phyloP scores from a whole-genome alignment of 1,140 invertebrate genomes.

The Eueides isabella region DNA sequence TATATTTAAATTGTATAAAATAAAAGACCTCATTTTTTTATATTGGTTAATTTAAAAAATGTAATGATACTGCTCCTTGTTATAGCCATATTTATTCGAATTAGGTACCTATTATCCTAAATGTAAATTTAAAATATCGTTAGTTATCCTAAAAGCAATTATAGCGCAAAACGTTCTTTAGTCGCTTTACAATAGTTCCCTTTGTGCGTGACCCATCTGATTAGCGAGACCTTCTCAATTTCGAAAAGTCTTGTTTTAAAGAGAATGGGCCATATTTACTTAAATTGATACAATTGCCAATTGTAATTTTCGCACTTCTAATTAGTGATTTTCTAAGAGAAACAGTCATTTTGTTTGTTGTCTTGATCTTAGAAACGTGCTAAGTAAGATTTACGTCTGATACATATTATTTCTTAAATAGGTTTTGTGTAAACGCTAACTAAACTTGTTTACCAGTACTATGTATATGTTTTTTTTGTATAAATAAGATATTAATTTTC shows the following conservation, averaged over 20 bases:
- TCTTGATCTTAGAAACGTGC: slow-evolving; percentile 3
- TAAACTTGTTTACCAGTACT: too few species aligned
- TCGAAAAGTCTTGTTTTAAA: slow-evolving; percentile 43
- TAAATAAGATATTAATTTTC: too few species aligned
- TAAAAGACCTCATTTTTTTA: too few species aligned
- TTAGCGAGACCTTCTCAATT: slow-evolving; percentile 49
- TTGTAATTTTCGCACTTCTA: slow-evolving; percentile 38
- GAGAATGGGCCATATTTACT: slow-evolving; percentile 40
- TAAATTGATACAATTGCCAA: slow-evolving; percentile 37
- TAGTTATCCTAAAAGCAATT: slow-evolving; percentile 31
- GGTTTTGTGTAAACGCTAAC: background rate
- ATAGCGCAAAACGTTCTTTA: slow-evolving; percentile 33
- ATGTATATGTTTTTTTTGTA: too few species aligned
- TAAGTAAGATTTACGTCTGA: background rate
- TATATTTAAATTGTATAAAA: background rate
- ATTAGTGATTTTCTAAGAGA: slow-evolving; percentile 35
- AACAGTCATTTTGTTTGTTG: slow-evolving; percentile 23
- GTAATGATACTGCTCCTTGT: background rate
- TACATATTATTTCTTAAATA: background rate
- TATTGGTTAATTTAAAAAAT: too few species aligned
- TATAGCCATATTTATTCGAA: background rate
- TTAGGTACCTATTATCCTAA: slow-evolving; percentile 1
- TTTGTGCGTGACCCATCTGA: slow-evolving; percentile 44
- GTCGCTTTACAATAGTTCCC: slow-evolving; percentile 41
- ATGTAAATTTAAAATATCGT: slow-evolving; percentile 7